Evolutionary conservation across 92 coral and sea anemone species (phyloP).

Genomic region (Actinostola sp.): DNA sequence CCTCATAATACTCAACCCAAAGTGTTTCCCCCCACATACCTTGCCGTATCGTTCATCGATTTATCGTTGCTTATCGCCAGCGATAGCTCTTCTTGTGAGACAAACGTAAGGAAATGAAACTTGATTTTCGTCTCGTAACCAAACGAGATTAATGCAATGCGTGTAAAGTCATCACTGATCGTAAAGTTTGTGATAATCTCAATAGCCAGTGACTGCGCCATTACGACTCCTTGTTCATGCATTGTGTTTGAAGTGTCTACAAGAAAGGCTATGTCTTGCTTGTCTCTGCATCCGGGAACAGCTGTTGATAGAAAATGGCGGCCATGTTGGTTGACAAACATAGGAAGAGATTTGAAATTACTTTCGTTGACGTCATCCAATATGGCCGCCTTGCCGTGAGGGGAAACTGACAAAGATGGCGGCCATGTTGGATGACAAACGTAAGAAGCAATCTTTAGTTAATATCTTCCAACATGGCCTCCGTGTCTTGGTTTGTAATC

Average conservation of each 20-base stretch:
- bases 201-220: slow-evolving; percentile 15
- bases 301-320: not conserved
- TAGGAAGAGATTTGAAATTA: no score
- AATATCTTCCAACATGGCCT: no score
- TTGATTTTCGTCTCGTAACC: not conserved
- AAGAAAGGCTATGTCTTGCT: slow-evolving; percentile 19
- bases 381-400: no score
- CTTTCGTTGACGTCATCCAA: no score
- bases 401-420: no score
- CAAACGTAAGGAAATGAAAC: slow-evolving; percentile 16
- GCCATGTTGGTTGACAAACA: not conserved
- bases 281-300: slow-evolving; percentile 3
- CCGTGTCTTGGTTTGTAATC: no score
- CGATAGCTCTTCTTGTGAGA: slow-evolving; percentile 1
- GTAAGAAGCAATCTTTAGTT: no score
- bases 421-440: not conserved
- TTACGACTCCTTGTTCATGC: slow-evolving; percentile 13
- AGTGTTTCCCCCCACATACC: not conserved
- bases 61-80: slow-evolving; percentile 1
- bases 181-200: not conserved
- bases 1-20: not conserved
- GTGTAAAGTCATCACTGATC: slow-evolving; percentile 3
- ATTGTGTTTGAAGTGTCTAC: slow-evolving; percentile 9
- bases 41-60: slow-evolving; percentile 5
- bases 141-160: slow-evolving; percentile 4